Conservation (phyloP, 1,140 invertebrate genomes). For the Procambarus virginalis region DNA sequence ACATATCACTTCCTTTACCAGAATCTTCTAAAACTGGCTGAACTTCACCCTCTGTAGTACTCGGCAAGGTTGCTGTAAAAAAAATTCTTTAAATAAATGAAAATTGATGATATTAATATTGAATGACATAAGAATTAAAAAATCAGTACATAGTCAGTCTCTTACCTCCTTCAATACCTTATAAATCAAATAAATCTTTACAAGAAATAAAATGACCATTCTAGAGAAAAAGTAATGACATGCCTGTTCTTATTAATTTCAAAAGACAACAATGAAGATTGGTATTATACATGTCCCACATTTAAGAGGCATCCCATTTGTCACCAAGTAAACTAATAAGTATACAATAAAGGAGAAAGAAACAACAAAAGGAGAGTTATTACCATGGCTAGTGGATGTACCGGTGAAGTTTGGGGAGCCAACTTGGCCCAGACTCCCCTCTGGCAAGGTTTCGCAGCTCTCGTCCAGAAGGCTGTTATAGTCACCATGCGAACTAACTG, state of each 20-base stretch:
- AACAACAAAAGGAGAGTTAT: background rate
- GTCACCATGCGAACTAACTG: conserved; percentile 64
- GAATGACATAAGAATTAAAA: background rate
- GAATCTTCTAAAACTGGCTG: conserved; percentile 54
- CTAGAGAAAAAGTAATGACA: too few relatives aligned
- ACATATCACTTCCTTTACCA: conserved; percentile 50
- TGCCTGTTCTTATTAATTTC: too few relatives aligned
- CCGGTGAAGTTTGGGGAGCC: conserved; percentile 19
- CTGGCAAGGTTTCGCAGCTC: conserved; percentile 43
- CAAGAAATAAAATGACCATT: too few relatives aligned
- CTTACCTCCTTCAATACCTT: background rate
- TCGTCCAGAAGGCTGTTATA: conserved; percentile 64
- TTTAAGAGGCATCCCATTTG: too few relatives aligned
- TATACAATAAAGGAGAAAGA: background rate
- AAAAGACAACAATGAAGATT: too few relatives aligned
- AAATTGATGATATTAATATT: background rate
- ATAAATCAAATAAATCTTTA: background rate
- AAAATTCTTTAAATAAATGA: conserved; percentile 53
- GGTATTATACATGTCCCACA: too few relatives aligned
- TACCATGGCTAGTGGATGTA: conserved; percentile 47
- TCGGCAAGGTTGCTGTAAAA: conserved; percentile 55
- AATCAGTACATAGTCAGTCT: background rate
- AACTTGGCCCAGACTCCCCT: conserved; percentile 39
- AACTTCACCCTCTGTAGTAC: conserved; percentile 48
- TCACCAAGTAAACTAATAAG: too few relatives aligned